A percentile compares a stretch with the other conserved stretches of the same genome.
Conservation (phyloP, 2,888 invertebrate genomes). For the Phorcus lineatus region DNA sequence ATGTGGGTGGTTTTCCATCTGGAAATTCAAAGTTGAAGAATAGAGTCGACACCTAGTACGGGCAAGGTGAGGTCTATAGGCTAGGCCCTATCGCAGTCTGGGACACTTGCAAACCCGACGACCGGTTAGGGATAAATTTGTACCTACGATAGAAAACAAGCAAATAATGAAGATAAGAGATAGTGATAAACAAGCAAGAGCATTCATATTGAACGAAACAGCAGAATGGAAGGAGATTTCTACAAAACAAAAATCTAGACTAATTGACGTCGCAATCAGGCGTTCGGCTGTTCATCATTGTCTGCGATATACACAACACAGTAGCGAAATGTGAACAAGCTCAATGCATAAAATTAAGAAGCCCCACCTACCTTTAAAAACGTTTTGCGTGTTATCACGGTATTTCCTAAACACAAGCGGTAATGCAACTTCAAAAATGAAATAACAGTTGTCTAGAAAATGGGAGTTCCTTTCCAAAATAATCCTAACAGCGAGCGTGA, state of each 20-base stretch:
- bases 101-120: conserved; percentile 1
- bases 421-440: conserved; percentile 3
- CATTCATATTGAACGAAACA: conserved; percentile 24
- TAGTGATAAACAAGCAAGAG: conserved; percentile 24
- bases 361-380: conserved; percentile 1
- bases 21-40: conserved; percentile 23
- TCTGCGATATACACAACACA: conserved; percentile 20
- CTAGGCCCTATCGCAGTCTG: background rate
- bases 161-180: conserved; percentile 22
- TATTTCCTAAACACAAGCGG: background rate
- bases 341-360: conserved; percentile 5
- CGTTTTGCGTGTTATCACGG: background rate
- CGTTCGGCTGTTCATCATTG: background rate
- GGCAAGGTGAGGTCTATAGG: background rate
- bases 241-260: conserved; percentile 23
- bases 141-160: conserved; percentile 23
- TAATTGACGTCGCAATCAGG: conserved; percentile 20
- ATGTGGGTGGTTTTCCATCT: conserved; percentile 23
- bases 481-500: conserved; percentile 9
- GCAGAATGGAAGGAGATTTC: conserved; percentile 15
- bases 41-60: conserved; percentile 14
- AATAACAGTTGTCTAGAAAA: background rate
- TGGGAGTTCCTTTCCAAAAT: background rate
- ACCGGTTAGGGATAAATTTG: conserved; percentile 3
- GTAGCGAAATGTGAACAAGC: conserved; percentile 18